Percentiles rank a stretch among this genome's conserved stretches.
phyloP scores from a whole-genome alignment of 2,113 vertebrate species.

The Chaenocephalus aceratus region DNA sequence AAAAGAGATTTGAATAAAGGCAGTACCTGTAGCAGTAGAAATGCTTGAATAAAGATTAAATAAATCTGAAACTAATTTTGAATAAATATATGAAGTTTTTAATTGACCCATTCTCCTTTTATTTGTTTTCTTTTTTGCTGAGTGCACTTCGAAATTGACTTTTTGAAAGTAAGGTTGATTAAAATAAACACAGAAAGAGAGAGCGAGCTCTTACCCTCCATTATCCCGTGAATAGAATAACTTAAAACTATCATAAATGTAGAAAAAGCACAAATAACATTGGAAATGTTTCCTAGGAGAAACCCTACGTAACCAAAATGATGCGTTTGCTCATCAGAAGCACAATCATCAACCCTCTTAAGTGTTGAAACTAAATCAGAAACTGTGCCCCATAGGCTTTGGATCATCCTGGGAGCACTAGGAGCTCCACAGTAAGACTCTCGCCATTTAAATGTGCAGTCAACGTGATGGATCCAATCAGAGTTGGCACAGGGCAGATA shows the following conservation, averaged over 20 bases:
- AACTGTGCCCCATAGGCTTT: constrained; percentile 2
- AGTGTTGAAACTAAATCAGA: constrained; percentile 6
- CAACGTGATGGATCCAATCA: constrained; percentile 39
- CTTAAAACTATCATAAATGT: background rate
- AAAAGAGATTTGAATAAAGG: background rate
- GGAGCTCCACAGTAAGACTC: constrained; percentile 8
- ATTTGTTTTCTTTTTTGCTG: background rate
- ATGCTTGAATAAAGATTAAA: background rate
- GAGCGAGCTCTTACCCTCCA: background rate
- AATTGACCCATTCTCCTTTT: background rate
- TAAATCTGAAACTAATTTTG: background rate
- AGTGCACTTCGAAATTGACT: background rate
- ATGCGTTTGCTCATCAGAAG: constrained; percentile 12
- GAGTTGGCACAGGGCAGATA: constrained; percentile 16
- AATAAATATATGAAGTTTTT: background rate
- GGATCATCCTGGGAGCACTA: constrained; percentile 13
- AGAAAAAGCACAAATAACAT: background rate
- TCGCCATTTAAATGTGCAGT: constrained; percentile 42
- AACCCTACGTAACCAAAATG: constrained; percentile 13
- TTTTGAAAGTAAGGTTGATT: background rate
- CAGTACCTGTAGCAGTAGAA: background rate
- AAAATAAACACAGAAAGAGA: background rate
- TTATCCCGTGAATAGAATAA: background rate
- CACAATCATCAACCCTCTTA: constrained; percentile 10
- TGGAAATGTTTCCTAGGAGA: background rate